Conservation (phyloP, 1,140 invertebrate genomes). For the Euura lappo region DNA sequence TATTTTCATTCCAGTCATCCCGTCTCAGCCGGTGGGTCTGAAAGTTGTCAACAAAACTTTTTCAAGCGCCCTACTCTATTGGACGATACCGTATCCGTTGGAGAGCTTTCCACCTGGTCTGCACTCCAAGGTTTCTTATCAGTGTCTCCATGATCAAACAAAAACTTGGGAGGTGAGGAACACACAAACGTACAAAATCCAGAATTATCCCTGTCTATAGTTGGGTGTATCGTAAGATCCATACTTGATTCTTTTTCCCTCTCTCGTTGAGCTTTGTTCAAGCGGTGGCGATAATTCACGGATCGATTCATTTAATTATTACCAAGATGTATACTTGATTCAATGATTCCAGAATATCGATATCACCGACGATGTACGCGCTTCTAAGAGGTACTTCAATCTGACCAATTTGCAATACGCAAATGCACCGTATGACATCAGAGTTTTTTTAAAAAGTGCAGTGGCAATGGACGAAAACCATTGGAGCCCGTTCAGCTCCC, state of each 20-base stretch:
- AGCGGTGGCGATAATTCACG: not conserved
- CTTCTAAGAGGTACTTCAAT: constrained; percentile 22
- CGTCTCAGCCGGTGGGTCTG: constrained; percentile 64
- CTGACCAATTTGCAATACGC: constrained; percentile 64
- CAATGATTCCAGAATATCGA: not conserved
- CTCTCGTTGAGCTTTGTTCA: too few relatives aligned
- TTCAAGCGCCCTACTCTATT: constrained; percentile 65
- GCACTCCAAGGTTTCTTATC: constrained; percentile 67
- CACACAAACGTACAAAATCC: not conserved
- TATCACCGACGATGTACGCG: not conserved
- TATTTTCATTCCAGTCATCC: constrained; percentile 60
- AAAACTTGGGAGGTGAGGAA: constrained; percentile 62
- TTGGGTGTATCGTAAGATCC: not conserved
- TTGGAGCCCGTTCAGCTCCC: constrained; percentile 64
- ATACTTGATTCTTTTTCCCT: too few relatives aligned
- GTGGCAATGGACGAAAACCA: constrained; percentile 51
- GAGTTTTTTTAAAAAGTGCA: constrained; percentile 61
- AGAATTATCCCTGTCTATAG: not conserved
- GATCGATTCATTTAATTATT: too few relatives aligned
- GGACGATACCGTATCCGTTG: constrained; percentile 66
- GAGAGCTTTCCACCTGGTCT: constrained; percentile 65
- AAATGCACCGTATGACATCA: constrained; percentile 65
- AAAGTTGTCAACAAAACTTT: constrained; percentile 61
- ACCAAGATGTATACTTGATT: not conserved
- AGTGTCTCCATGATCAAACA: constrained; percentile 64